Percentiles rank a stretch among this genome's conserved stretches.
Conservation (phyloP, 2,113 vertebrate genomes). For the Antechinus flavipes region DNA sequence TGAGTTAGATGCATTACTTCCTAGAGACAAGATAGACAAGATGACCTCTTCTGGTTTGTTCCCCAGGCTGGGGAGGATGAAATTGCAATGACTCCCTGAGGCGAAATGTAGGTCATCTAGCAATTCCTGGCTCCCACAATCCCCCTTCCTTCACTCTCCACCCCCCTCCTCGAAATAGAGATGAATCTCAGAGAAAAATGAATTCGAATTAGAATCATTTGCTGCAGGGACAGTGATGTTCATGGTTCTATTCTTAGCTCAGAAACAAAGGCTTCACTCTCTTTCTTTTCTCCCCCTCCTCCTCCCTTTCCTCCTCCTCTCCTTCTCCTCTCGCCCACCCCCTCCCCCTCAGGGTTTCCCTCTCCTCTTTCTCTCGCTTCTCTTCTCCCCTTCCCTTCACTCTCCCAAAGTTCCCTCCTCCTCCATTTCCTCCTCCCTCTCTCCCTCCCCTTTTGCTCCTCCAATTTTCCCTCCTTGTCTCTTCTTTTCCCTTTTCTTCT, state of each 20-base stretch:
- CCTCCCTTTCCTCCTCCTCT: not conserved
- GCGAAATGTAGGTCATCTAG: rapidly evolving
- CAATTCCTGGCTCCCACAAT: not conserved
- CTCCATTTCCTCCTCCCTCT: not conserved
- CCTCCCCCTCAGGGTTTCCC: not conserved
- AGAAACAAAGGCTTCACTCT: not conserved
- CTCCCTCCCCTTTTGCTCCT: too few species aligned
- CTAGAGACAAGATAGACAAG: not conserved
- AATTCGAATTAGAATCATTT: not conserved
- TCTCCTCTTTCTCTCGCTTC: not conserved
- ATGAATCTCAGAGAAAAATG: not conserved
- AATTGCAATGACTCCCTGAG: not conserved
- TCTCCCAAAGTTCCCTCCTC: not conserved
- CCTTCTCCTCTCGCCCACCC: rapidly evolving
- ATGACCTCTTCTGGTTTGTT: not conserved
- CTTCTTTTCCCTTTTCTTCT: too few species aligned
- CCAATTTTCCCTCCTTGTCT: too few species aligned
- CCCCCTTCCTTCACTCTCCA: not conserved
- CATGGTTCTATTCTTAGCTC: not conserved
- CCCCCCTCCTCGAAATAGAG: not conserved
- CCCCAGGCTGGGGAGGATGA: not conserved
- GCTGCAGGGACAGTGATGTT: not conserved
- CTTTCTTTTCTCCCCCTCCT: not conserved
- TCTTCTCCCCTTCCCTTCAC: not conserved
- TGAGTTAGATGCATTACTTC: not conserved